phyloP scores from a whole-genome alignment of 2,888 invertebrate species.

The Hypselothyrea guttata region DNA sequence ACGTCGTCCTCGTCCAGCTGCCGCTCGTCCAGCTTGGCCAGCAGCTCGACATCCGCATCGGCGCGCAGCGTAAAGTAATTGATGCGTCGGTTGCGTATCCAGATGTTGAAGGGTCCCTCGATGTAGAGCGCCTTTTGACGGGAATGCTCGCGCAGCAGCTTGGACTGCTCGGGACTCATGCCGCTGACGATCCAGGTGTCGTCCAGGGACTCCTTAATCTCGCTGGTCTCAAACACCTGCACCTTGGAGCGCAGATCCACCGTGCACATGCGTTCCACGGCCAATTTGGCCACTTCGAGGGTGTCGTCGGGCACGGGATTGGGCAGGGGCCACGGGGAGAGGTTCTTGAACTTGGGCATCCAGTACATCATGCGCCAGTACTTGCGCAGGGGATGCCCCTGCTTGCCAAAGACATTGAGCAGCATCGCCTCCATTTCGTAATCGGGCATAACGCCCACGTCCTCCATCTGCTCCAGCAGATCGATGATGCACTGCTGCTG shows the following conservation, averaged over 20 bases:
- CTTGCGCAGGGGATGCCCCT: constrained; percentile 88
- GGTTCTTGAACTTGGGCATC: constrained; percentile 96
- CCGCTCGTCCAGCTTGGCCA: constrained; percentile 78
- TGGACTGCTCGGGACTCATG: constrained; percentile 89
- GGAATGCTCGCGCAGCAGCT: constrained; percentile 87
- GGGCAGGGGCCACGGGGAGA: constrained; percentile 93
- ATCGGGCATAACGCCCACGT: constrained; percentile 96
- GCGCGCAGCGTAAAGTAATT: constrained; percentile 92
- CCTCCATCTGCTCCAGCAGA: constrained; percentile 95
- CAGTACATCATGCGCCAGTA: constrained; percentile 93
- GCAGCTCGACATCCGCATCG: constrained; percentile 84
- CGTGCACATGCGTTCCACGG: constrained; percentile 91
- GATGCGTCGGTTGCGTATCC: constrained; percentile 88
- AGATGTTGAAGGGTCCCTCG: constrained; percentile 92
- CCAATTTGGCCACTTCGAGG: constrained; percentile 90
- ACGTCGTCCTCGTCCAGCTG: constrained; percentile 88
- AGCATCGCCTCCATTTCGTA: constrained; percentile 92
- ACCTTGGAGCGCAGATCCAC: constrained; percentile 89
- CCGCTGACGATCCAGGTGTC: constrained; percentile 96
- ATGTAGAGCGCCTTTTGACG: constrained; percentile 87
- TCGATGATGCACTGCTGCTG: constrained; percentile 97
- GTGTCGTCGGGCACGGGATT: constrained; percentile 89
- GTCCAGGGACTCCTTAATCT: constrained; percentile 89
- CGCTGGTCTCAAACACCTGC: constrained; percentile 86
- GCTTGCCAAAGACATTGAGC: constrained; percentile 91